Base-by-base conservation (phyloP, 1,140 invertebrate species). In the Galendromus occidentalis region DNA sequence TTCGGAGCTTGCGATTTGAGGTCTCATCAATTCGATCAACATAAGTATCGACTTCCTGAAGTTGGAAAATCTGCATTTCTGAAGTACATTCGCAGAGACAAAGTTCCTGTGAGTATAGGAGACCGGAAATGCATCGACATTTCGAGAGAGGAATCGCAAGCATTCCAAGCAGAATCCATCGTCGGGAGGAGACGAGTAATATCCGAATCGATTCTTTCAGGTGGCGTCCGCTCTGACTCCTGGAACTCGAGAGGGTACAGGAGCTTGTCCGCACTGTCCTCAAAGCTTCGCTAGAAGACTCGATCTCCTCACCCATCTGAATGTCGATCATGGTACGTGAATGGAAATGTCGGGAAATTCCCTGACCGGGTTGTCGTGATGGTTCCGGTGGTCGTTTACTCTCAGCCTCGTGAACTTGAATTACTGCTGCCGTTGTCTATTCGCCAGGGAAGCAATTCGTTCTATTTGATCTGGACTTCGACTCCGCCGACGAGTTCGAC, bases 301-400 rank as follows among this genome's bases (percentile, higher is more conserved):
- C 33, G 51, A 59, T 59, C 51, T 59, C 25, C 51, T 59, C 51
- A 59, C 17, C 12, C 51, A 59, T 59, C 17, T 59, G 51, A 25
- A 59, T 9, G 51, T 17, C 4, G 22, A 25, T 2, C 51, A 59
- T 9, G 51, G 51, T 59, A 22, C 14, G 28, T 47, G 42, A n/a
- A 44, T 44, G n/a, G 42, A 44, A 44, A 44, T 44, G 12, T 44
- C 12, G 12, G 42, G n/a, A 44, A 44, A 47, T 4, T 20, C 18
- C 45, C 4, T 47, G 28, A 39, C 33, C 33, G 4, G 9, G 4
- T 6, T 39, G 4, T 39, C 33, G 33, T 4, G 4, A 39, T 39
- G 33, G 4, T 4, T 4, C 33, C 33, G 4, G 33, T 39, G n/a
- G n/a, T n/a, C n/a, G n/a, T n/a, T n/a, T n/a, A n/a, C 33, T 39